Conservation (phyloP, 2,113 vertebrate genomes). For the Petrocephalus zakoni region DNA sequence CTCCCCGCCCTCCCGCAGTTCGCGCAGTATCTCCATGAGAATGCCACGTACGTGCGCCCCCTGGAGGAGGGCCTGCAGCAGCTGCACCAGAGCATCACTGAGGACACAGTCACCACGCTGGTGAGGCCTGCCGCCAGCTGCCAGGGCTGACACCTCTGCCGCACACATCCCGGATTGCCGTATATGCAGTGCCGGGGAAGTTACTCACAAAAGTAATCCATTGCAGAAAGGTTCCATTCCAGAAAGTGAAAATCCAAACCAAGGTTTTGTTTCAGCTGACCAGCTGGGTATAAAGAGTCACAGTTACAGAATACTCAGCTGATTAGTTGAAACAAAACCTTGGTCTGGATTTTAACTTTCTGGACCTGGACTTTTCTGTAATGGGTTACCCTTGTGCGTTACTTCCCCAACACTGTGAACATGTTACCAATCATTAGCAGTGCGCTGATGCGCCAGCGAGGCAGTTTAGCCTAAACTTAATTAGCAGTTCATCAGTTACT, state of each 20-base stretch:
- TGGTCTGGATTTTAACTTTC: too few species aligned
- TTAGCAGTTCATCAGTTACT: background rate
- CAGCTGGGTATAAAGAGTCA: too few species aligned
- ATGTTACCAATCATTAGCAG: background rate
- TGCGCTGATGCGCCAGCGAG: background rate
- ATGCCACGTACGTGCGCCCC: constrained; percentile 87
- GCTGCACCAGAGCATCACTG: constrained; percentile 88
- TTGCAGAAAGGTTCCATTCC: too few species aligned
- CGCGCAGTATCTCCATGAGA: constrained; percentile 91
- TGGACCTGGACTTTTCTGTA: too few species aligned
- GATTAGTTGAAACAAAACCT: too few species aligned
- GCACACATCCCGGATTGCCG: background rate
- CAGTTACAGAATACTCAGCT: too few species aligned
- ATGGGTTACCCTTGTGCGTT: too few species aligned
- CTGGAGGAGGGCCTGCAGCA: constrained; percentile 90
- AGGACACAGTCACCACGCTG: constrained; percentile 87
- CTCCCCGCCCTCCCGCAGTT: constrained; percentile 62
- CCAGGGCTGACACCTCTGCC: too few species aligned
- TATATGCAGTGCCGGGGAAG: background rate
- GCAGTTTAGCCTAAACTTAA: background rate
- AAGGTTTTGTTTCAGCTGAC: too few species aligned
- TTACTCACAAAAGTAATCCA: too few species aligned
- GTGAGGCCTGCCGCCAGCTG: constrained; percentile 54
- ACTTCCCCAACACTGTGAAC: background rate
- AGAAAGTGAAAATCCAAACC: too few species aligned